Base-by-base conservation (phyloP, 2,888 invertebrate genomes). In the Gisinianus flammeolus region DNA sequence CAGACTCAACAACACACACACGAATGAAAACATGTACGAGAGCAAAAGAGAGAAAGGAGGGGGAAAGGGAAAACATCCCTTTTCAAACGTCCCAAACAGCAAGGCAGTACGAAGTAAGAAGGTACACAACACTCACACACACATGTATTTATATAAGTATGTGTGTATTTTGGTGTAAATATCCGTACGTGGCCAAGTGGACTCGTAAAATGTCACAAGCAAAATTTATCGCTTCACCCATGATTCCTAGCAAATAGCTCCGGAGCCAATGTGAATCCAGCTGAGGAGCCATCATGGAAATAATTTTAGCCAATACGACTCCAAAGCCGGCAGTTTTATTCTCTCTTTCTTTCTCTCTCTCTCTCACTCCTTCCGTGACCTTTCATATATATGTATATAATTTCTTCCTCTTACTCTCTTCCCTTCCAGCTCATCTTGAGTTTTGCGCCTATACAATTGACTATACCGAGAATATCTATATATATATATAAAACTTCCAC, bases 151-250 rank as follows among this genome's bases (percentile, higher is more conserved):
- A n/a, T 3, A 56, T 56, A 19, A 19, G 5, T 56, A 4, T 19
- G 44, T 44, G 44, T 44, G 44, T 44, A 44, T 44, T n/a, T 56
- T 56, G n/a, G 19, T 3, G 22, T 56, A 19, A 19, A 3, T 56
- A 4, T 19, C 16, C 19, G 44, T 44, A 19, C 19, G 19, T 44
- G 16, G 62, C 62, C 66, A 52, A 76, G 67, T 56, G 10, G 31
- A 71, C 70, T 81, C 81, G 79, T 82, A 79, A 82, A 82, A 76
- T 81, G 82, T 82, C 80, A 82, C 77, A 77, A 78, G 76, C 75
- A 76, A 80, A 80, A 82, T 82, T 82, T 82, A 82, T 82, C 78
- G 79, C 79, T 78, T 82, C 81, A 79, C 81, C 82, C 82, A 82
- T 82, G 76, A 75, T 80, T 79, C 71, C 75, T n/a, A n/a, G n/a